Evolutionary conservation across 2,888 invertebrate genomes (phyloP).

Genomic region (Polydesmus complanatus): DNA sequence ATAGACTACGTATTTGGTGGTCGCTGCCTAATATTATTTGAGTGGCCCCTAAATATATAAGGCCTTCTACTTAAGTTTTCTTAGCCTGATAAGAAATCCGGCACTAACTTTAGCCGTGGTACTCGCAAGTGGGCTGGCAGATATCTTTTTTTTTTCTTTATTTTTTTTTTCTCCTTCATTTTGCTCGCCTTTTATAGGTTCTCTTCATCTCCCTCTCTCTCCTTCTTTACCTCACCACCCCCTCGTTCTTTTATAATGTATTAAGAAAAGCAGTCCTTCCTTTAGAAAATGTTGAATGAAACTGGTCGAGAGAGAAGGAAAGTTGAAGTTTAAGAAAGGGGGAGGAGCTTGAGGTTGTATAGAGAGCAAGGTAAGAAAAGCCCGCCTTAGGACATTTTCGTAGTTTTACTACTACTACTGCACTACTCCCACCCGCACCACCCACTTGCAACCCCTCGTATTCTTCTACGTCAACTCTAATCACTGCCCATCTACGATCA

Average conservation of each 20-base stretch:
- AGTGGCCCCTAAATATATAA: no score
- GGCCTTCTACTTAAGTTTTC: no score
- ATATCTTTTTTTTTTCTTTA: no score
- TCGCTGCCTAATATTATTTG: no score
- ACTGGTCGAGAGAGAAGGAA: background rate
- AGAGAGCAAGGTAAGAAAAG: background rate
- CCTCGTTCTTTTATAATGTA: no score
- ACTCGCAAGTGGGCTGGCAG: background rate
- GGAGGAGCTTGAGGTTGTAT: background rate
- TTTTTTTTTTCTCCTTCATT: background rate
- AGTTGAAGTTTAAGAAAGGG: background rate
- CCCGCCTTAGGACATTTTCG: background rate
- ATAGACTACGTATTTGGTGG: no score
- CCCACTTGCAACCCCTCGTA: background rate
- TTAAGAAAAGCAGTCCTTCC: background rate
- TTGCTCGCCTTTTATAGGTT: background rate
- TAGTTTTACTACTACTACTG: background rate
- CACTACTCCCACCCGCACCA: background rate
- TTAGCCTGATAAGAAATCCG: no score
- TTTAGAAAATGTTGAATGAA: background rate
- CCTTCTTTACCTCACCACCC: no score
- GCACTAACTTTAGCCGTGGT: no score
- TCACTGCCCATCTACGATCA: no score
- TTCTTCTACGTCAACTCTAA: no score
- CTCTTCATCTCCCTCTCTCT: background rate